A percentile compares a stretch with the other conserved stretches of the same genome.
phyloP scores from a whole-genome alignment of 2,113 vertebrate genomes.

The Argyrosomus japonicus region DNA sequence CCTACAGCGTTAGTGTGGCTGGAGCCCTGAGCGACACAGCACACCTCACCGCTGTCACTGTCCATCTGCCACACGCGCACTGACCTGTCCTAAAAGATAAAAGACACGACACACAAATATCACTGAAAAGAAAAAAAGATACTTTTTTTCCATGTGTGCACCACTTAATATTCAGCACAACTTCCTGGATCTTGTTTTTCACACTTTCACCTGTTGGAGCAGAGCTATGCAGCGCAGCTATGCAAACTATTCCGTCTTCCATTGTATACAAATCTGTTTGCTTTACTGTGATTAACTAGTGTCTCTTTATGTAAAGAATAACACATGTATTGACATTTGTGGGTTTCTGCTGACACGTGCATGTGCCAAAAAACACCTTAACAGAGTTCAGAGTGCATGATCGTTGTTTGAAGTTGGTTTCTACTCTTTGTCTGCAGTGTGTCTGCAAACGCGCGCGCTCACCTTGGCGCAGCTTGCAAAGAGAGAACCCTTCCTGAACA shows the following conservation, averaged over 20 bases:
- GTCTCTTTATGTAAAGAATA: background rate
- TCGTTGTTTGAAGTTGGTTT: background rate
- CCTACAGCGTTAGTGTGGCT: slow-evolving; percentile 91
- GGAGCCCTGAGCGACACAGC: slow-evolving; percentile 89
- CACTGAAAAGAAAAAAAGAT: too few species aligned
- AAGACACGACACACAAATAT: background rate
- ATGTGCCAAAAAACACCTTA: too few species aligned
- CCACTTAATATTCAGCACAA: too few species aligned
- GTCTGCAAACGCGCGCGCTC: background rate
- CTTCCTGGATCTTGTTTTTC: too few species aligned
- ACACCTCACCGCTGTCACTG: slow-evolving; percentile 81
- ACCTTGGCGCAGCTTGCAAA: slow-evolving; percentile 97
- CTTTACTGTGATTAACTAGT: background rate
- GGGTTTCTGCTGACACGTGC: background rate
- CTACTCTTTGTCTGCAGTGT: background rate
- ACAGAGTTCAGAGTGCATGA: background rate
- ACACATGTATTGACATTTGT: background rate
- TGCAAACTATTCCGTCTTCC: too few species aligned
- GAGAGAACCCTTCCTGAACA: slow-evolving; percentile 90
- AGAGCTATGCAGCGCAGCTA: too few species aligned
- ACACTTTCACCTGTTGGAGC: too few species aligned
- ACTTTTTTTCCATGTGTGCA: too few species aligned
- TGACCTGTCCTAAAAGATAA: slow-evolving; percentile 87
- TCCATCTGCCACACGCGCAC: slow-evolving; percentile 92
- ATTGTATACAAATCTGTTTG: background rate